A percentile compares a stretch with the other conserved stretches of the same genome.
phyloP scores from a whole-genome alignment of 2,113 vertebrate species.

The Perca flavescens region DNA sequence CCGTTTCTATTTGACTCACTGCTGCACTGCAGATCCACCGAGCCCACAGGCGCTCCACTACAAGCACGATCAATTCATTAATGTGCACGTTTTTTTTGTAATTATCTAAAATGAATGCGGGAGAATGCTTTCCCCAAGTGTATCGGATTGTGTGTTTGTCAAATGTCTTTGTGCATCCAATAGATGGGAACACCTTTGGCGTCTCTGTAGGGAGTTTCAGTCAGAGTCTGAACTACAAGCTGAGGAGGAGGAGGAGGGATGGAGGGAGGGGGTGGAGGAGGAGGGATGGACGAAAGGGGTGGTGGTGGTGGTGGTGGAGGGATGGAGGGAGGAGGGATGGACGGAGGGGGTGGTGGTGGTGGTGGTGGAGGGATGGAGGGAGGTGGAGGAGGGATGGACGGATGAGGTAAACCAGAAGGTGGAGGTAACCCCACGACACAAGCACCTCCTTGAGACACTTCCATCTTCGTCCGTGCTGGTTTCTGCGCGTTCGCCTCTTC shows the following conservation, averaged over 20 bases:
- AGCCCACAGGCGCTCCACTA: neutral
- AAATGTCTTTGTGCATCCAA: constrained; percentile 98
- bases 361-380: neutral
- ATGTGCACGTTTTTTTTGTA: too few species aligned
- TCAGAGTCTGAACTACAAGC: constrained; percentile 76
- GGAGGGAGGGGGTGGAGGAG: neutral
- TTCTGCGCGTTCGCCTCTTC: neutral
- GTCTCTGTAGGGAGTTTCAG: constrained; percentile 88
- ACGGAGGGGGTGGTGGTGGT: neutral
- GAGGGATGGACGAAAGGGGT: neutral
- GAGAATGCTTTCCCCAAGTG: too few species aligned
- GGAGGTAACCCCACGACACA: constrained; percentile 8
- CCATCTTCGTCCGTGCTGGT: neutral
- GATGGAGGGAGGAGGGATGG: neutral
- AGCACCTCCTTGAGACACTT: neutral
- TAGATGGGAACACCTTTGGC: constrained; percentile 89
- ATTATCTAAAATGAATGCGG: neutral
- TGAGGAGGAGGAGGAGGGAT: neutral
- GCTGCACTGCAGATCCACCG: neutral
- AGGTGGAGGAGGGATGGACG: neutral
- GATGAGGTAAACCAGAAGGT: constrained; percentile 21
- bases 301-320: neutral
- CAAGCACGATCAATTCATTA: neutral
- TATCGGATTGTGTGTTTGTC: constrained; percentile 7
- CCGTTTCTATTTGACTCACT: neutral